Conservation (phyloP, 2,113 vertebrate species). For the Cranoglanis bouderius region DNA sequence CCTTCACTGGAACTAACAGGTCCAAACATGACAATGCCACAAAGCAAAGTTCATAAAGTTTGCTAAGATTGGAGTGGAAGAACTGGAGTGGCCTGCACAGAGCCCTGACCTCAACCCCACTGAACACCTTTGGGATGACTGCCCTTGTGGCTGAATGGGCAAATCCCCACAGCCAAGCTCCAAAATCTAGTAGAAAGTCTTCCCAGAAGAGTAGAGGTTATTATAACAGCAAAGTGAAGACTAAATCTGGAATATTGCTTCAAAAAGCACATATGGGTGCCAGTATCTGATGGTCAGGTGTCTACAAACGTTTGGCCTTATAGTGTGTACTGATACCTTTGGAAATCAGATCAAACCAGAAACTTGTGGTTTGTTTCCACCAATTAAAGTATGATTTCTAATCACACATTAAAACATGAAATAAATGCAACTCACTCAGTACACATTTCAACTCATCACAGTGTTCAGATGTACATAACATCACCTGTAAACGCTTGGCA, state of each 20-base stretch:
- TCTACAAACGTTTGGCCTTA: background rate
- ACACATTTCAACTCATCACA: background rate
- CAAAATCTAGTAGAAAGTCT: background rate
- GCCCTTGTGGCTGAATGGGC: background rate
- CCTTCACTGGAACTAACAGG: background rate
- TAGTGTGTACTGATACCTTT: background rate
- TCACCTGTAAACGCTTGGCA: background rate
- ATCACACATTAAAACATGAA: background rate
- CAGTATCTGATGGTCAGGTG: background rate
- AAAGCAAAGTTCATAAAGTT: background rate
- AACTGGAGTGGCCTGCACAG: background rate
- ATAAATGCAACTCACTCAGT: background rate
- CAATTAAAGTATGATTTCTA: background rate
- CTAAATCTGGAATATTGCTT: background rate
- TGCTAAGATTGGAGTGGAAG: too few relatives aligned
- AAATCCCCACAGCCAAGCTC: background rate
- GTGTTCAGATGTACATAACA: background rate
- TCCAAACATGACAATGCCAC: background rate
- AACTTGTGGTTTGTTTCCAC: background rate
- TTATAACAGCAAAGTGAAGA: background rate
- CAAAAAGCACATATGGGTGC: background rate
- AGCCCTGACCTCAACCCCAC: too few relatives aligned
- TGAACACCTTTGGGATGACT: too few relatives aligned
- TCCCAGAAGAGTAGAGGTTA: background rate
- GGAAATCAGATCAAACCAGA: background rate